Percentiles rank a stretch among this genome's conserved stretches.
phyloP scores from a whole-genome alignment of 2,113 vertebrate genomes.

The Xiphophorus hellerii region DNA sequence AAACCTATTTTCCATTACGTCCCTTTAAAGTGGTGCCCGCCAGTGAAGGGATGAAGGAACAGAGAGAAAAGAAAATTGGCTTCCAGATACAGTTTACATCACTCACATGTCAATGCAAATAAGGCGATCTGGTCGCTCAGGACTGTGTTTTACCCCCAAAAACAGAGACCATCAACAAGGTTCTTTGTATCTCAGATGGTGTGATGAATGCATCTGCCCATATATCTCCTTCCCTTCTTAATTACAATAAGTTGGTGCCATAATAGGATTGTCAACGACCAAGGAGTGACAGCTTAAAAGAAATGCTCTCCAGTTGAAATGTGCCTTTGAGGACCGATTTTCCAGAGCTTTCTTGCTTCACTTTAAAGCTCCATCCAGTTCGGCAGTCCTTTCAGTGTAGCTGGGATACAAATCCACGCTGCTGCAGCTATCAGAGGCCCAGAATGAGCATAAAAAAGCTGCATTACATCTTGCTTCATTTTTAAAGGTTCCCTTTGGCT shows the following conservation, averaged over 20 bases:
- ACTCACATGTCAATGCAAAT: conserved; percentile 74
- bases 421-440: conserved; percentile 79
- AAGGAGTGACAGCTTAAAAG: conserved; percentile 83
- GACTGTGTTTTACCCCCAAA: conserved; percentile 50
- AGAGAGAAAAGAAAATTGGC: conserved; percentile 59
- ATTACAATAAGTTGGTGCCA: conserved; percentile 81
- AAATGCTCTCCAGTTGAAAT: conserved; percentile 83
- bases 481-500: conserved; percentile 74
- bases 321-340: conserved; percentile 84
- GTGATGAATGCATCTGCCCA: conserved; percentile 64
- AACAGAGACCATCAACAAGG: conserved; percentile 60
- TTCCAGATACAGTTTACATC: conserved; percentile 66
- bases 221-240: conserved; percentile 79
- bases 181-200: conserved; percentile 64
- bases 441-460: conserved; percentile 81
- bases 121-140: conserved; percentile 57
- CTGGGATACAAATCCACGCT: conserved; percentile 84
- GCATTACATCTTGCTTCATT: conserved; percentile 80
- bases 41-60: conserved; percentile 51
- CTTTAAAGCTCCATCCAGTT: conserved; percentile 86
- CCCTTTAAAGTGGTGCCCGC: conserved; percentile 66
- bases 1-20: conserved; percentile 77
- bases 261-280: conserved; percentile 84
- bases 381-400: conserved; percentile 81
- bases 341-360: conserved; percentile 84